Conservation (phyloP, 2,113 vertebrate genomes). For the Rhodinocichla rosea region DNA sequence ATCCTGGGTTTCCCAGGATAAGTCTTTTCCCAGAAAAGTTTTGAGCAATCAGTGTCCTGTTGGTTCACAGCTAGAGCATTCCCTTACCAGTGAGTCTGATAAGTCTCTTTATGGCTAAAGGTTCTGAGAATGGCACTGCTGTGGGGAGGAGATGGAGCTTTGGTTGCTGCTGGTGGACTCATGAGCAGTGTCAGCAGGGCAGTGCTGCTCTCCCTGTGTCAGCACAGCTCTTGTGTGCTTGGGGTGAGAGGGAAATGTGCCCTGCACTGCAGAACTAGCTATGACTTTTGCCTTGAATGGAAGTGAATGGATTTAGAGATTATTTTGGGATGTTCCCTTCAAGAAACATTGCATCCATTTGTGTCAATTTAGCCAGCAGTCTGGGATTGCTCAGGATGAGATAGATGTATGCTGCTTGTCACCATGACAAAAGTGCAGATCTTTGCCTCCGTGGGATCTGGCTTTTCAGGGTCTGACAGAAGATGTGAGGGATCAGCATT, state of each 20-base stretch:
- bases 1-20: neutral
- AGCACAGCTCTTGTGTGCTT: neutral
- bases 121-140: neutral
- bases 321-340: neutral
- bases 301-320: neutral
- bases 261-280: neutral
- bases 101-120: neutral
- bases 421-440: conserved; percentile 15
- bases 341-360: neutral
- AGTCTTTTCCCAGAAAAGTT: rapidly evolving
- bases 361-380: neutral
- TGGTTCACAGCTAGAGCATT: neutral
- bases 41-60: neutral
- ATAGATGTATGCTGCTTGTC: neutral
- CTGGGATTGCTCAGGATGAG: neutral
- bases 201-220: neutral
- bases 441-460: neutral
- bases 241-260: neutral
- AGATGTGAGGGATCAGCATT: conserved; percentile 50
- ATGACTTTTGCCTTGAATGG: neutral
- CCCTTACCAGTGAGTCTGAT: too few relatives aligned
- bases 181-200: neutral
- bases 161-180: neutral
- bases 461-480: conserved; percentile 28
- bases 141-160: neutral